Percentiles rank a stretch among this genome's conserved stretches.
Evolutionary conservation across 2,797 vertebrate genomes (phyloP).

Genomic region (Nannoperca obscura): DNA sequence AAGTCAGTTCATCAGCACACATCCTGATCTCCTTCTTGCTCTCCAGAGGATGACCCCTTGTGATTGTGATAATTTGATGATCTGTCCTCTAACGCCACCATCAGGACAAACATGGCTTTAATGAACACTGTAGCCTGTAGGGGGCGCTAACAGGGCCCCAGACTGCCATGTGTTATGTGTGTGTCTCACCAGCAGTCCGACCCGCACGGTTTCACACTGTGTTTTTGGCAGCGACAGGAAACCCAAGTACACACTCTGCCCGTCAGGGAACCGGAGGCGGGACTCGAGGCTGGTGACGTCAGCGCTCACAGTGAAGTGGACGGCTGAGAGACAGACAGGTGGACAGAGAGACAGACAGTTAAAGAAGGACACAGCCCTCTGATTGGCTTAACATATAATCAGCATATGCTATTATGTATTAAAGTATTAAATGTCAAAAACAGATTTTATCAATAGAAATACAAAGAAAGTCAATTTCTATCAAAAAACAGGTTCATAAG

Average conservation of each 20-base stretch:
- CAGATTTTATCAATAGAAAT: neutral
- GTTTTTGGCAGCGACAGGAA: constrained; percentile 37
- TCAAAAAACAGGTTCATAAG: too few relatives aligned
- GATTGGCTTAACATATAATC: neutral
- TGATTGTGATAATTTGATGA: neutral
- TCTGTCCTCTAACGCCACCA: neutral
- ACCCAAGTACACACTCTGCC: constrained; percentile 31
- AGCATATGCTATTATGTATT: neutral
- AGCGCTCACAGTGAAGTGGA: constrained; percentile 55
- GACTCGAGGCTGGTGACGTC: constrained; percentile 62
- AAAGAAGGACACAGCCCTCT: neutral
- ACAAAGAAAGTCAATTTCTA: neutral
- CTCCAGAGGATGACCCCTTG: neutral
- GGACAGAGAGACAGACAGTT: neutral
- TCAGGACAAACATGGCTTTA: neutral
- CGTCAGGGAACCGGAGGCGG: constrained; percentile 59
- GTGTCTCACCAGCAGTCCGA: constrained; percentile 63
- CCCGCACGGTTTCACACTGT: constrained; percentile 48
- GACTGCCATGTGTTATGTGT: neutral
- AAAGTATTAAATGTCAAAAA: neutral
- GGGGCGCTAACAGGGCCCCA: neutral
- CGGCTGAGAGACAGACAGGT: constrained; percentile 42
- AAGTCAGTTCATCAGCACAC: neutral
- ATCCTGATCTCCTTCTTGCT: neutral
- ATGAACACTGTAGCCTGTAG: neutral